These are phyloP conservation scores for Homarus americanus DNA, from an alignment of 1,140 invertebrate species.

Conservation along the genomic window DNA sequence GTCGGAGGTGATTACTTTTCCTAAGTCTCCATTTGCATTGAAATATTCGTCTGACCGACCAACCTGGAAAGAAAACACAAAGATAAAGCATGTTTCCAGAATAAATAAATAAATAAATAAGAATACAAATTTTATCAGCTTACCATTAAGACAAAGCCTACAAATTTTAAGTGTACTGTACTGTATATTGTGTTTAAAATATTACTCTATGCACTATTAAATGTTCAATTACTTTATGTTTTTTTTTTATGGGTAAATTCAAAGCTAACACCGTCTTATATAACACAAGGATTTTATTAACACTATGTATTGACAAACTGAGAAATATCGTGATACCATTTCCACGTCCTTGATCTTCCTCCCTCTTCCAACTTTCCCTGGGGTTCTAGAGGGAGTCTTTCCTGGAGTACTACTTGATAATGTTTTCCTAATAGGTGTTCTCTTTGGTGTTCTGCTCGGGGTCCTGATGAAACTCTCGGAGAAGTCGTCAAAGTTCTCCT, in stretches of 20 bases:
- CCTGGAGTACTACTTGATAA: constrained; percentile 32
- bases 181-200: no score
- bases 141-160: no score
- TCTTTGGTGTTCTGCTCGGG: constrained; percentile 33
- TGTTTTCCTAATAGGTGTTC: neutral
- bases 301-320: no score
- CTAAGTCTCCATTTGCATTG: constrained; percentile 76
- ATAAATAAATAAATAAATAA: neutral
- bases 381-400: constrained; percentile 42
- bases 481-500: constrained; percentile 1
- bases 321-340: constrained; percentile 14
- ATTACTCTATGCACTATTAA: no score
- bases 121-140: no score
- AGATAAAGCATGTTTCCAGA: no score
- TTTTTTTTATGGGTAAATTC: no score
- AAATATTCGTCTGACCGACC: constrained; percentile 78
- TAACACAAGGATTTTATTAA: no score
- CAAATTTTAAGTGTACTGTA: no score
- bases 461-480: neutral
- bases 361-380: neutral
- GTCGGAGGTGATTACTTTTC: constrained; percentile 86
- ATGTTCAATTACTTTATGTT: no score
- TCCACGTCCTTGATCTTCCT: constrained; percentile 51
- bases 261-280: no score
- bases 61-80: constrained; percentile 20